phyloP scores from a whole-genome alignment of 2,888 invertebrate genomes.

The Linnaemya tessellans region DNA sequence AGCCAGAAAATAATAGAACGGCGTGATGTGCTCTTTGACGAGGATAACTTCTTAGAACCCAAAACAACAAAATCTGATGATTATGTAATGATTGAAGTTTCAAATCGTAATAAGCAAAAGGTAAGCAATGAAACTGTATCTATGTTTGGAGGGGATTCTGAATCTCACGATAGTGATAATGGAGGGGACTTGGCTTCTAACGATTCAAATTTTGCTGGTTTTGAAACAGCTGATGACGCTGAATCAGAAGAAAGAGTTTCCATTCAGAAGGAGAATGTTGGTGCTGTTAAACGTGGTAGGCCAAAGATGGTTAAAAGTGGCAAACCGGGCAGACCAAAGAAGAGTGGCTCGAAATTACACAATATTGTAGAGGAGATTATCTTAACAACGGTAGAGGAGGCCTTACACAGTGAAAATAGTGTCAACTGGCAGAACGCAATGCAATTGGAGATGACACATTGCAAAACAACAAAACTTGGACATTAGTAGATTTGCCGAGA shows the following conservation, averaged over 20 bases:
- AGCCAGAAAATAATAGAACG: constrained; percentile 4
- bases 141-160: too few relatives aligned
- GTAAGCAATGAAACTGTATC: too few relatives aligned
- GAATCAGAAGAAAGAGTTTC: neutral
- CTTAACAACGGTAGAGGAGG: too few relatives aligned
- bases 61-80: neutral
- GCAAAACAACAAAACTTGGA: too few relatives aligned
- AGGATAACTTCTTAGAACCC: too few relatives aligned
- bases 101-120: constrained; percentile 2
- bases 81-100: neutral
- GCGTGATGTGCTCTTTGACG: constrained; percentile 46
- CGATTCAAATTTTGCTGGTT: too few relatives aligned
- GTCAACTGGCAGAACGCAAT: too few relatives aligned
- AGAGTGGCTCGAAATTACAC: neutral
- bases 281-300: neutral
- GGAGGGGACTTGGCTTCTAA: too few relatives aligned
- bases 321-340: neutral
- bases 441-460: too few relatives aligned
- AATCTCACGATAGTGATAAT: neutral
- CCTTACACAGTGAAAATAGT: too few relatives aligned
- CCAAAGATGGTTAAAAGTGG: neutral
- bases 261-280: too few relatives aligned
- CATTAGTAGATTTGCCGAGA: neutral
- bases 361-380: too few relatives aligned
- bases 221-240: constrained; percentile 12